Evolutionary conservation across 1,140 invertebrate genomes (phyloP).

Genomic region (Patella vulgata): DNA sequence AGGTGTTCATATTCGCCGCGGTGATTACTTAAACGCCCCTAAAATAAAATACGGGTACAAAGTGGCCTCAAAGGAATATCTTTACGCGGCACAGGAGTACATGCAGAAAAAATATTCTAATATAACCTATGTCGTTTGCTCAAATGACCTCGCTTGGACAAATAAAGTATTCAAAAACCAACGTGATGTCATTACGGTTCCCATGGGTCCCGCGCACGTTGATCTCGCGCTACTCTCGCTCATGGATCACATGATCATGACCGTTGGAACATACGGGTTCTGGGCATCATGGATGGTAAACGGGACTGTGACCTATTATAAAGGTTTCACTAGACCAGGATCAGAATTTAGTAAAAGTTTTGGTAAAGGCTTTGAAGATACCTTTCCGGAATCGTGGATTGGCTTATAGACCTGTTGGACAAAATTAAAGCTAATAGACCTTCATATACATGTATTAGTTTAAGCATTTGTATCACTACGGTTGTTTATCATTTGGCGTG

Average conservation of each 20-base stretch:
- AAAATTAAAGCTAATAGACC: no score
- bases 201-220: slow-evolving; percentile 31
- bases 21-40: slow-evolving; percentile 17
- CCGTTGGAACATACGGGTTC: slow-evolving; percentile 56
- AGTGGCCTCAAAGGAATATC: slow-evolving; percentile 20
- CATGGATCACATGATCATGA: slow-evolving; percentile 56
- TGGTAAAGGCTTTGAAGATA: slow-evolving; percentile 29
- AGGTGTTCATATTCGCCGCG: slow-evolving; percentile 31
- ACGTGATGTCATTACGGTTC: slow-evolving; percentile 18
- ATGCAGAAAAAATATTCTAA: slow-evolving; percentile 22
- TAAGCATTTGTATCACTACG: no score
- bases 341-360: slow-evolving; percentile 24
- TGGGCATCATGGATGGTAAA: slow-evolving; percentile 49
- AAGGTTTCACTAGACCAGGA: slow-evolving; percentile 27
- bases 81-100: slow-evolving; percentile 24
- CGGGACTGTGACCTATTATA: slow-evolving; percentile 41
- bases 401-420: slow-evolving; percentile 20
- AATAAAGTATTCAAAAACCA: slow-evolving; percentile 20
- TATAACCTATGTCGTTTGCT: slow-evolving; percentile 27
- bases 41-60: slow-evolving; percentile 27
- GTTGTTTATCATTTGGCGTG: no score
- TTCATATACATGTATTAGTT: no score
- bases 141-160: slow-evolving; percentile 17
- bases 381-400: slow-evolving; percentile 30
- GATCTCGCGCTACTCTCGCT: slow-evolving; percentile 48